phyloP scores from a whole-genome alignment of 2,888 invertebrate species.

The Anodontia alba region DNA sequence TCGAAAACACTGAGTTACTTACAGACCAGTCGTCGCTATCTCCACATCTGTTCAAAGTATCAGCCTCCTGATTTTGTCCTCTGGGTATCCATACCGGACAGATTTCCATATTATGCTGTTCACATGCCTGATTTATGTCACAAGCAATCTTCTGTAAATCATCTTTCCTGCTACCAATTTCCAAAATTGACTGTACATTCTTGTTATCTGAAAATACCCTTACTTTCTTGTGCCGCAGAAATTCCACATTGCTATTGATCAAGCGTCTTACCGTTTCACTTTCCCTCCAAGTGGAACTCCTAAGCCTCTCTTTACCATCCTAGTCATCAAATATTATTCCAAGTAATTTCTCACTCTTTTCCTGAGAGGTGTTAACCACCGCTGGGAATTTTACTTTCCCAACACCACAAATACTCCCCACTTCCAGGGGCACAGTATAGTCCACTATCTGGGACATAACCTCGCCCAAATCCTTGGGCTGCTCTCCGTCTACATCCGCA shows the following conservation, averaged over 20 bases:
- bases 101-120: background rate
- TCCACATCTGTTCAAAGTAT: background rate
- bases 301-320: background rate
- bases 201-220: background rate
- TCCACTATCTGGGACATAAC: background rate
- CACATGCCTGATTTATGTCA: conserved; percentile 4
- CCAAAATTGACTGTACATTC: background rate
- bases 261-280: background rate
- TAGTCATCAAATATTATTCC: background rate
- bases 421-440: conserved; percentile 6
- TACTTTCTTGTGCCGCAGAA: background rate
- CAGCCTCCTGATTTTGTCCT: background rate
- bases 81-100: conserved; percentile 13
- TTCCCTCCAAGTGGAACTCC: conserved; percentile 4
- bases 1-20: background rate
- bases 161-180: background rate
- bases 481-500: background rate
- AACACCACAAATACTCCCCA: no score
- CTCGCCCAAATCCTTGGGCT: background rate
- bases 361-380: background rate
- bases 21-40: conserved; percentile 6
- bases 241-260: background rate
- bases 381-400: background rate
- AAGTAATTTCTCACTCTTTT: background rate
- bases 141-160: conserved; percentile 5